Percentiles rank a stretch among this genome's conserved stretches.
Evolutionary conservation across 2,113 vertebrate species (phyloP).

Genomic region (Loxodonta africana): DNA sequence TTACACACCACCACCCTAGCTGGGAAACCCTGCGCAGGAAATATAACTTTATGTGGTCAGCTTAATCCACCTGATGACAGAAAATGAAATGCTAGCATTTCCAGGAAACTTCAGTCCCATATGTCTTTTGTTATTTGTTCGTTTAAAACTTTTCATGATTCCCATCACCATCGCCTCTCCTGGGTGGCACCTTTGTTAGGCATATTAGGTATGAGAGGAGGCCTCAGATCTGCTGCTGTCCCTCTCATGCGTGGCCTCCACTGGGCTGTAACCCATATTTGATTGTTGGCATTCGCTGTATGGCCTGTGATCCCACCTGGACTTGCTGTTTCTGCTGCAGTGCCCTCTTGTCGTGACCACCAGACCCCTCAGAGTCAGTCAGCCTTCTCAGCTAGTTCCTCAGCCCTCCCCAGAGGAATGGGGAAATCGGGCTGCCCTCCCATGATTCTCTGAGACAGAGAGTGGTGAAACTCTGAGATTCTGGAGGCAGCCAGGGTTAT

Average conservation of each 20-base stretch:
- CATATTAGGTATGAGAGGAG: not conserved
- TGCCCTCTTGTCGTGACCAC: not conserved
- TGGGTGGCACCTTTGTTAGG: not conserved
- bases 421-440: not conserved
- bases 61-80: conserved; percentile 11
- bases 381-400: not conserved
- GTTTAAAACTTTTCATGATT: not conserved
- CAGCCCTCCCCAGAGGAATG: not conserved
- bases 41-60: not conserved
- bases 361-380: not conserved
- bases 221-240: not conserved
- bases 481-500: not conserved
- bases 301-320: not conserved
- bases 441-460: not conserved
- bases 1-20: not conserved
- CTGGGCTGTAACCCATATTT: not conserved
- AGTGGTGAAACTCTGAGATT: not conserved
- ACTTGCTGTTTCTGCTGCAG: not conserved
- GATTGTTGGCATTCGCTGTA: not conserved
- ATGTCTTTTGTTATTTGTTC: not conserved
- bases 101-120: not conserved
- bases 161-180: not conserved
- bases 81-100: conserved; percentile 14
- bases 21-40: not conserved
- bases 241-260: not conserved